These are phyloP conservation scores for Diabrotica balteata DNA, from an alignment of 2,888 invertebrate species.

Conservation along the genomic window DNA sequence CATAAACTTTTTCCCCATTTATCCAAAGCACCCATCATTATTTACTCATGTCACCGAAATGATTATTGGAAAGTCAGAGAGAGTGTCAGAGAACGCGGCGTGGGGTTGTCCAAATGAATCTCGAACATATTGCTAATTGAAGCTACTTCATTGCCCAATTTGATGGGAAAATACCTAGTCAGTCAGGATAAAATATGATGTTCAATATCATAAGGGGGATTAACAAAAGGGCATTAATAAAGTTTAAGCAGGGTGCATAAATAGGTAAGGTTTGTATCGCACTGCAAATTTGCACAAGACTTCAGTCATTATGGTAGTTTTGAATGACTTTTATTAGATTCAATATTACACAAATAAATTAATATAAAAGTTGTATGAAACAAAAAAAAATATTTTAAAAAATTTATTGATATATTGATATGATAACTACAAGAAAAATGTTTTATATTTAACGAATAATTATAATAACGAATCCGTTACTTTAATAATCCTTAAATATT, in stretches of 20 bases:
- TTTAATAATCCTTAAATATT: too few relatives aligned
- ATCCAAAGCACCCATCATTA: background rate
- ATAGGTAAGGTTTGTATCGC: conserved; percentile 21
- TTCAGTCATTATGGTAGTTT: conserved; percentile 11
- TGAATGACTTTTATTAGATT: background rate
- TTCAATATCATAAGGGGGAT: conserved; percentile 41
- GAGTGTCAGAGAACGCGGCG: conserved; percentile 16
- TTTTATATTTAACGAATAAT: too few relatives aligned
- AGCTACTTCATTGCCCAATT: conserved; percentile 52
- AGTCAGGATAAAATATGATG: conserved; percentile 38
- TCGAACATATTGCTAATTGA: conserved; percentile 59
- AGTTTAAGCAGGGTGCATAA: conserved; percentile 54
- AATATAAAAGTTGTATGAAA: too few relatives aligned
- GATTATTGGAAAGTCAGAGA: conserved; percentile 20
- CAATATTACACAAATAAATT: too few relatives aligned
- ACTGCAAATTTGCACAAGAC: conserved; percentile 15
- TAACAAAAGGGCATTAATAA: conserved; percentile 48
- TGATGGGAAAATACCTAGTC: conserved; percentile 48
- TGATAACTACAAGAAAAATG: too few relatives aligned
- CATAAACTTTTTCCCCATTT: too few relatives aligned
- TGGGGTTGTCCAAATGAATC: conserved; percentile 50
- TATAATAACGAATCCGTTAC: too few relatives aligned
- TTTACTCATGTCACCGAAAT: conserved; percentile 6
- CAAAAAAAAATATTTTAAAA: too few relatives aligned
- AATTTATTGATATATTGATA: too few relatives aligned